Evolutionary conservation across 2,888 invertebrate species (phyloP), one percentile per base, ranked within the genome.

Genomic region (Monopis laevigella): DNA sequence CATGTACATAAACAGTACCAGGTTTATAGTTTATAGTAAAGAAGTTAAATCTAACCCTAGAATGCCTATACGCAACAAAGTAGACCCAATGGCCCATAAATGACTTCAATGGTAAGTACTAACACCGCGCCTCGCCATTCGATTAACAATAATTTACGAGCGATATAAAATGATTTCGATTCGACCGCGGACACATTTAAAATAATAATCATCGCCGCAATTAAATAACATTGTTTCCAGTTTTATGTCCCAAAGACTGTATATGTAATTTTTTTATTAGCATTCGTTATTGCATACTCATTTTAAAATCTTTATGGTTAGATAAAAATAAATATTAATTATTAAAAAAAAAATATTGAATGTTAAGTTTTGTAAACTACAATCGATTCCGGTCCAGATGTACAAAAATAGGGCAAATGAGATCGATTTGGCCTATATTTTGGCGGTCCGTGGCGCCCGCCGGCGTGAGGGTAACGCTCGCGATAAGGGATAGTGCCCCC

Each of bases 351-450:
- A 45, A 46, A 39, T 54, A 62, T 62, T 54, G 58, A 65, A 59
- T 51, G 44, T 39, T 39, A 38, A 19, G 26, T 43, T 34, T n/a
- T 43, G 45, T 51, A 44, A 49, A n/a, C 51, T 49, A 62, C 66
- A 77, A 78, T 80, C 78, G 71, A 80, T 78, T 63, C 45, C 64
- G 80, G 78, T 80, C 77, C 80, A 80, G 80, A 80, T 80, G 77
- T 68, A 75, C 74, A 75, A 80, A 80, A 80, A 78, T 80, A n/a
- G 65, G 78, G 77, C 61, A 78, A 78, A 59, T 59, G 61, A 59
- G 70, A 80, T 80, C 78, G 80, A 80, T 80, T 80, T 80, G 80
- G 58, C 78, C 80, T 70, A 80, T 65, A 80, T 80, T 78, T 77
- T 58, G 78, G 73, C 72, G 66, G 72, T 69, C 66, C 29, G 18